phyloP scores from a whole-genome alignment of 2,797 vertebrate genomes.

The Buceros bicornis region DNA sequence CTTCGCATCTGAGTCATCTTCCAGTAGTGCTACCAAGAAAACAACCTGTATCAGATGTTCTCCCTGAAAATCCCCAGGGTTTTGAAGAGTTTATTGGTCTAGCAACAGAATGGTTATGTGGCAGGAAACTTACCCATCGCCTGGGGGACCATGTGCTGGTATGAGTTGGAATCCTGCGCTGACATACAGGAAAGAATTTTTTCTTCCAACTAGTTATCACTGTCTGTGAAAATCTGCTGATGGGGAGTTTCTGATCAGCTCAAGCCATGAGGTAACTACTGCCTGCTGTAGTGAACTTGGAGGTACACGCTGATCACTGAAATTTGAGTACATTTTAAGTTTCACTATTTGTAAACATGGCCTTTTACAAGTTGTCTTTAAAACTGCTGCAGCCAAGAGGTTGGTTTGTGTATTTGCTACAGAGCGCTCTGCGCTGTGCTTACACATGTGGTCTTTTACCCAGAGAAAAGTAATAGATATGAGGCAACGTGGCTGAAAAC shows the following conservation, averaged over 20 bases:
- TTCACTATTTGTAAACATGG: not conserved
- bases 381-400: not conserved
- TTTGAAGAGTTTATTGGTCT: not conserved
- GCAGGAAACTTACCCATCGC: not conserved
- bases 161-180: not conserved
- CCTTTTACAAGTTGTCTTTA: not conserved
- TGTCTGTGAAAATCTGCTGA: not conserved
- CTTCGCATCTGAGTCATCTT: slow-evolving; percentile 42
- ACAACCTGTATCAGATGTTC: not conserved
- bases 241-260: not conserved
- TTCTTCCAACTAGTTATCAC: not conserved
- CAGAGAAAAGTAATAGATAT: not conserved
- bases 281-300: not conserved
- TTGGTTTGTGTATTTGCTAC: not conserved
- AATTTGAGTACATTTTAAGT: not conserved
- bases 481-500: not conserved
- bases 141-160: not conserved
- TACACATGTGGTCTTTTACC: not conserved
- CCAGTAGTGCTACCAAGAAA: not conserved
- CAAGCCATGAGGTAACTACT: not conserved
- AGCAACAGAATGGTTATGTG: fast-evolving
- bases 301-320: not conserved
- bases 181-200: not conserved
- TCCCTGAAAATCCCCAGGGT: not conserved
- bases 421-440: not conserved